Conservation (phyloP, 1,140 invertebrate genomes). For the Homalodisca vitripennis region DNA sequence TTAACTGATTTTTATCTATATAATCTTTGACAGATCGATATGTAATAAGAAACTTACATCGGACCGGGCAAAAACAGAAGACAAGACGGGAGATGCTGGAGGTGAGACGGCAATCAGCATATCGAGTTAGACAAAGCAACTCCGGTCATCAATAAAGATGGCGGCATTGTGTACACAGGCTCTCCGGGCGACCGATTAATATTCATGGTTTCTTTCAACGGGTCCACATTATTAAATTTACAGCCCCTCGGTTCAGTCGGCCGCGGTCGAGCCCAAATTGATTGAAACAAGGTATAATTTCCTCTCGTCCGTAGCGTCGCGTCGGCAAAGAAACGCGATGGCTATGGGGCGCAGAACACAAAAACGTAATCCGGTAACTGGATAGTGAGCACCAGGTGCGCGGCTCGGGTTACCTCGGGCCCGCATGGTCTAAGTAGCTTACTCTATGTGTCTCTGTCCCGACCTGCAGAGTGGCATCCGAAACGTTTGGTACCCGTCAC, state of each 20-base stretch:
- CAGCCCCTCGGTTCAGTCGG: neutral
- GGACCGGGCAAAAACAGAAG: neutral
- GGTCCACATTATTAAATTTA: conserved; percentile 22
- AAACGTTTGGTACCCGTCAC: too few relatives aligned
- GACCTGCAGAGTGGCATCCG: too few relatives aligned
- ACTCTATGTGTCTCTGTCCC: too few relatives aligned
- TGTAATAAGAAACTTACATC: too few relatives aligned
- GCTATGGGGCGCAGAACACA: conserved; percentile 1
- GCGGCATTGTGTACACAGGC: conserved; percentile 7
- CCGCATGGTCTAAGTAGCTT: too few relatives aligned
- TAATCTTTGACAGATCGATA: too few relatives aligned
- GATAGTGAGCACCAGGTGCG: neutral
- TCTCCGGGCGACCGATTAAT: conserved; percentile 4
- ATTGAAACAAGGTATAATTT: conserved; percentile 24
- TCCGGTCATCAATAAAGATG: neutral
- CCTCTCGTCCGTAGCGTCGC: neutral
- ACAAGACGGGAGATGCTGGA: too few relatives aligned
- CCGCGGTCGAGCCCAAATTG: neutral
- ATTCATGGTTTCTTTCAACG: conserved; percentile 9
- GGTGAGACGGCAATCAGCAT: neutral
- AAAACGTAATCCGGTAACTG: conserved; percentile 22
- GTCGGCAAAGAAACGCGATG: neutral
- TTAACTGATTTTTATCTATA: too few relatives aligned
- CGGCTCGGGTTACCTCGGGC: neutral
- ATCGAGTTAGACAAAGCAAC: neutral